Conservation (phyloP, 1,140 invertebrate species). For the Oedothorax gibbosus region DNA sequence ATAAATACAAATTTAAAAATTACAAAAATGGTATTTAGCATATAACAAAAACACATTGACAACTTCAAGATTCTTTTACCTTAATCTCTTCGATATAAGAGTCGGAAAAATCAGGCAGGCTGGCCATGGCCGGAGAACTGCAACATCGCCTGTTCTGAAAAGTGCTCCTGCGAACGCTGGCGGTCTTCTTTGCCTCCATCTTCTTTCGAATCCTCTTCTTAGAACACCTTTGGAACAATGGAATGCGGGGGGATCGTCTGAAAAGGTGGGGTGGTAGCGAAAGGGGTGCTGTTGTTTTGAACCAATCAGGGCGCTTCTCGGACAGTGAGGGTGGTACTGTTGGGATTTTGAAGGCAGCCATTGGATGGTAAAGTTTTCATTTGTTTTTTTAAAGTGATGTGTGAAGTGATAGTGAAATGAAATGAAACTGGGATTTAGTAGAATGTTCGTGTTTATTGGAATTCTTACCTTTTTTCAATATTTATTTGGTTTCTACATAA, state of each 20-base stretch:
- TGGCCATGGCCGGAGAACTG: slow-evolving; percentile 65
- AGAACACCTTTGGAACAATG: background rate
- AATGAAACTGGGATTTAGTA: too few species aligned
- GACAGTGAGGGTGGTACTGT: too few species aligned
- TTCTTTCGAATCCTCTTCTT: slow-evolving; percentile 67
- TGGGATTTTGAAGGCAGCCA: too few species aligned
- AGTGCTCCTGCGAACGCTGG: slow-evolving; percentile 55
- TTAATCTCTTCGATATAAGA: slow-evolving; percentile 64
- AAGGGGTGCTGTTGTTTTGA: background rate
- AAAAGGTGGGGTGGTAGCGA: background rate
- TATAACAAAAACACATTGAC: too few species aligned
- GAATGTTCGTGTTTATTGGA: too few species aligned
- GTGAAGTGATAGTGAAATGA: too few species aligned
- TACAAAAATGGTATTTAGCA: background rate
- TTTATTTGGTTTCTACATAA: too few species aligned
- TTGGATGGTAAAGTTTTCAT: too few species aligned
- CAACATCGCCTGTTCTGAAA: slow-evolving; percentile 64
- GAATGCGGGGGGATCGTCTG: background rate
- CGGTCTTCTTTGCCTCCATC: slow-evolving; percentile 48
- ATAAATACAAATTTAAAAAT: background rate
- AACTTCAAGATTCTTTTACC: slow-evolving; percentile 34
- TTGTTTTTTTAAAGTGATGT: too few species aligned
- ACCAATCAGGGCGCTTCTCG: too few species aligned
- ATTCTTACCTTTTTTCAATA: too few species aligned
- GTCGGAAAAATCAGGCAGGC: slow-evolving; percentile 65